These are phyloP conservation scores for Piaya cayana DNA, from an alignment of 2,113 vertebrate genomes.

Conservation along the genomic window DNA sequence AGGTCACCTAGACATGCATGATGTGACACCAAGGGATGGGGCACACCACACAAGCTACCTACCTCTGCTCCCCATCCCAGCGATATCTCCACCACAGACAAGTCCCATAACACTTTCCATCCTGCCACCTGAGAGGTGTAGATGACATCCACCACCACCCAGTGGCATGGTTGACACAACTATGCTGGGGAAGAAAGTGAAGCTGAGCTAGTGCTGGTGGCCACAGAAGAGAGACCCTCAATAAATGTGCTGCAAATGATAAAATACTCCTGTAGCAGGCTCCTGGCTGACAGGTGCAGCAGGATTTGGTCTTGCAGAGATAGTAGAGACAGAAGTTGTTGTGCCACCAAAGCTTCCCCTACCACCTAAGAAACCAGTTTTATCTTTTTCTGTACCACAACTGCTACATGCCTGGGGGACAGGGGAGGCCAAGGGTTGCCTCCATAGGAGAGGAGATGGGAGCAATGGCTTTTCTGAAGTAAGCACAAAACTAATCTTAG, in stretches of 20 bases:
- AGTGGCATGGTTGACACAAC: accelerated
- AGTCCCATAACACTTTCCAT: accelerated
- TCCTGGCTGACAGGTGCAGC: not conserved
- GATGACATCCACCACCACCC: not conserved
- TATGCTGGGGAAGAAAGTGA: accelerated
- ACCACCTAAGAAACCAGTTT: not conserved
- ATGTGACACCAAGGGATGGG: not conserved
- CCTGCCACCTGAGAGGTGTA: not conserved
- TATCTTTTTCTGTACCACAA: not conserved
- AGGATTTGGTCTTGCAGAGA: slow-evolving; percentile 13
- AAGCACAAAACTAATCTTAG: not conserved
- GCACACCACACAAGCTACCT: not conserved
- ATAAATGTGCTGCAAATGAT: not conserved
- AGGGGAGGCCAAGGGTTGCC: not conserved
- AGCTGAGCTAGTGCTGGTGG: not conserved
- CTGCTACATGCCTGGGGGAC: accelerated
- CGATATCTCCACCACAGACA: not conserved
- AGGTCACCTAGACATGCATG: not conserved
- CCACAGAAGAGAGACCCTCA: not conserved
- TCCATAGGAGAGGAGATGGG: not conserved
- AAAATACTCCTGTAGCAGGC: not conserved
- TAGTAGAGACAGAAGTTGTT: not conserved
- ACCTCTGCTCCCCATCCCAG: not conserved
- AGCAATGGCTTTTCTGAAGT: not conserved
- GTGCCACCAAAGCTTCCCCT: not conserved